These are phyloP conservation scores for Pocillopora grandis DNA, from an alignment of 92 coral and sea anemone genomes.

Conservation along the genomic window DNA sequence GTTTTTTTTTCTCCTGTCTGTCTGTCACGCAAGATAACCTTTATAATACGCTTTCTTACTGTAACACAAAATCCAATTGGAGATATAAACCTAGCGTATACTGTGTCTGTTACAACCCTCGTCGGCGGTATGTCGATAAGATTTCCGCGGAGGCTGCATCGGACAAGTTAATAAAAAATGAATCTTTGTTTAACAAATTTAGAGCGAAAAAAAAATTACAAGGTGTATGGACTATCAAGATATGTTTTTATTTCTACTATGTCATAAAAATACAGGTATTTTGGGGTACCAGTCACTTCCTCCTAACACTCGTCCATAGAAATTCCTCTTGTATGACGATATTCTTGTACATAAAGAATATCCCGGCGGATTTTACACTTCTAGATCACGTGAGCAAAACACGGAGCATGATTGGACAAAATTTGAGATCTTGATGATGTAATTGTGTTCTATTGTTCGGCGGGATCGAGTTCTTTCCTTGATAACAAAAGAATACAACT, in stretches of 20 bases:
- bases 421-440: conserved; percentile 20
- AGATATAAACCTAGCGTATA: no score
- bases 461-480: neutral
- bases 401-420: conserved; percentile 44
- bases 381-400: conserved; percentile 50
- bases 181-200: no score
- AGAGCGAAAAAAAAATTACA: no score
- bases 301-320: neutral
- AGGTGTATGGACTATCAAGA: neutral
- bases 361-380: conserved; percentile 19
- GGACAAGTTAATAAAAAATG: no score
- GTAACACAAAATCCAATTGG: no score
- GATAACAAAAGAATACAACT: conserved; percentile 37
- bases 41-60: no score
- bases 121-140: no score
- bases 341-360: conserved; percentile 53
- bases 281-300: conserved; percentile 34
- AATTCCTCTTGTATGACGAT: conserved; percentile 82
- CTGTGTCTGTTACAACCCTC: no score
- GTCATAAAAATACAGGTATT: conserved; percentile 28
- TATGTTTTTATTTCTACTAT: conserved; percentile 2
- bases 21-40: no score
- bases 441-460: conserved; percentile 39
- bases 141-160: no score
- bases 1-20: no score